These are phyloP conservation scores for Callinectes sapidus DNA, from an alignment of 2,888 invertebrate genomes.

Conservation along the genomic window DNA sequence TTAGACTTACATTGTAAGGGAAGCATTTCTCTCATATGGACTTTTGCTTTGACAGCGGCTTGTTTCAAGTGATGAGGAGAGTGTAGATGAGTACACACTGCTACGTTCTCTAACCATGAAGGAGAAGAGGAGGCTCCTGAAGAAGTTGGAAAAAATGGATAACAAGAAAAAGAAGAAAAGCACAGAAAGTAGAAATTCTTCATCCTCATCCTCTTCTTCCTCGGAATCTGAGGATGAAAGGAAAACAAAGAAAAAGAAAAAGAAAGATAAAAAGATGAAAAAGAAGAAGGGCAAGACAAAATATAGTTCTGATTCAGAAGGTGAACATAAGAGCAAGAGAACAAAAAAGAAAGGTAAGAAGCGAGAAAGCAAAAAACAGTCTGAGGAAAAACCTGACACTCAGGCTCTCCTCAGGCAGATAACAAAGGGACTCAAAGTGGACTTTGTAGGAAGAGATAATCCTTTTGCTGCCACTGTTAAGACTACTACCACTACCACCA, in stretches of 20 bases:
- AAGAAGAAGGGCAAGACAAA: constrained; percentile 38
- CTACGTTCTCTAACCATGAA: constrained; percentile 89
- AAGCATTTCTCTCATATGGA: not conserved
- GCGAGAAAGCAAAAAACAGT: not conserved
- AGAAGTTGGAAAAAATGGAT: constrained; percentile 75
- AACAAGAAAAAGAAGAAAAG: constrained; percentile 72
- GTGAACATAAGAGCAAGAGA: constrained; percentile 53
- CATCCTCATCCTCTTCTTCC: constrained; percentile 34
- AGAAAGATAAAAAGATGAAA: constrained; percentile 57
- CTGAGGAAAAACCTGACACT: constrained; percentile 56
- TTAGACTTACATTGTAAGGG: not conserved
- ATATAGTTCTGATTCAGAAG: constrained; percentile 63
- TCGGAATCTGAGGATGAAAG: constrained; percentile 57
- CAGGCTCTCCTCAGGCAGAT: constrained; percentile 70
- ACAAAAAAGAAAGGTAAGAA: constrained; percentile 57
- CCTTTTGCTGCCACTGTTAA: constrained; percentile 41
- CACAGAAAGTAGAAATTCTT: constrained; percentile 40
- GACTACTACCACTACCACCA: not conserved
- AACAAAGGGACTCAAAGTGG: constrained; percentile 71
- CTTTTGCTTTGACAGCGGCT: constrained; percentile 71
- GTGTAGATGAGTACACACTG: constrained; percentile 84
- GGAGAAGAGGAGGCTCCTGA: constrained; percentile 93
- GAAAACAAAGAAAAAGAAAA: constrained; percentile 59
- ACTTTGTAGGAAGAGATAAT: constrained; percentile 67
- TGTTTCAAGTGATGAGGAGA: constrained; percentile 75